These are phyloP conservation scores for Hedychridium roseum DNA, from an alignment of 2,888 invertebrate species.

Conservation along the genomic window DNA sequence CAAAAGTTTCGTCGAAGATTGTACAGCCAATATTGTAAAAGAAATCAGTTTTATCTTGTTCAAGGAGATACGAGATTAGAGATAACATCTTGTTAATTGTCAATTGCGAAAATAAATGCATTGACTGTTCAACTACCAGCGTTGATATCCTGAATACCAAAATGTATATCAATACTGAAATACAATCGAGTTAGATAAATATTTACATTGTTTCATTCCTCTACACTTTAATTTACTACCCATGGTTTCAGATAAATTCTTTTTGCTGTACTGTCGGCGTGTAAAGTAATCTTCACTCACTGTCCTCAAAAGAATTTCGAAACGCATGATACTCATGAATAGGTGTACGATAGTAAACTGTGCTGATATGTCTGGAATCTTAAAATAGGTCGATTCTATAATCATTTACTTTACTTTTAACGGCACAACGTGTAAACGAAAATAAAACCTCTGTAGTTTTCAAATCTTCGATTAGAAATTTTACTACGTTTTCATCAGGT, in stretches of 20 bases:
- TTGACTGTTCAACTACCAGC: slow-evolving; percentile 18
- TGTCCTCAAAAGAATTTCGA: slow-evolving; percentile 15
- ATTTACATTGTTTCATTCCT: neutral
- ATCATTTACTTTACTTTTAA: neutral
- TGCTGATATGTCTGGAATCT: slow-evolving; percentile 9
- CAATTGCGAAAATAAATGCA: slow-evolving; percentile 24
- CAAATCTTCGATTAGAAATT: neutral
- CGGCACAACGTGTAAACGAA: neutral
- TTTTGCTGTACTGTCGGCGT: slow-evolving; percentile 1
- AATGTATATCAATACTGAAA: slow-evolving; percentile 30
- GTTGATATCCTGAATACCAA: slow-evolving; percentile 19
- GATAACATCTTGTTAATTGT: slow-evolving; percentile 15
- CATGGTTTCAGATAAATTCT: slow-evolving; percentile 10
- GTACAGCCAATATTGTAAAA: slow-evolving; percentile 10
- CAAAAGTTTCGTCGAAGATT: slow-evolving; percentile 20
- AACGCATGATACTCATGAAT: slow-evolving; percentile 30
- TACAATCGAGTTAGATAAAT: neutral
- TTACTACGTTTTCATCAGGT: neutral
- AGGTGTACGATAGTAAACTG: slow-evolving; percentile 19
- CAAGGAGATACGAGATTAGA: slow-evolving; percentile 25
- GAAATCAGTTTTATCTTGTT: slow-evolving; percentile 8
- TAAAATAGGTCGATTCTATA: neutral
- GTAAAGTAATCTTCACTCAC: slow-evolving; percentile 21
- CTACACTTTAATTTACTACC: slow-evolving; percentile 11
- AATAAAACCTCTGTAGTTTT: slow-evolving; percentile 8